Evolutionary conservation across 2,797 vertebrate species (phyloP), one percentile per base, ranked within the genome.

Genomic region (Pipistrellus nathusii): DNA sequence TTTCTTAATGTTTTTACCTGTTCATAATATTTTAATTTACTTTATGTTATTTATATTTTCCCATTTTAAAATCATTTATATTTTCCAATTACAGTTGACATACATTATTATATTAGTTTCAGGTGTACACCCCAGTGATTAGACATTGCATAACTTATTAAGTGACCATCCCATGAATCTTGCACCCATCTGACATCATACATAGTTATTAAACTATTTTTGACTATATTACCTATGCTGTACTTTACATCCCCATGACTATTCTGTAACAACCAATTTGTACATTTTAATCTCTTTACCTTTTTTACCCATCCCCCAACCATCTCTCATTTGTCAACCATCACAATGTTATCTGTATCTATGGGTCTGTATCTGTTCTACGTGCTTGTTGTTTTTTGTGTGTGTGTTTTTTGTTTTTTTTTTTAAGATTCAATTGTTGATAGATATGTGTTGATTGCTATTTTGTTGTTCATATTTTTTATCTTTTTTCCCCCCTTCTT

Each of bases 1-100:
- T 41, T 55, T 83, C 72, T 48, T 51, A 25, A 41, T 51, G 85
- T 73, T 46, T 94, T 71, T 41, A 78, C 23, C n/a, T 83, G 10
- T 25, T 88, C 41, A n/a, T 78, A 44, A 78, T 64, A 72, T 81
- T 92, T 93, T 93, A 38, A 38, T 89, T 94, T 88, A 81, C 76
- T 92, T 94, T 94, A 51, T 68, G 17, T n/a, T 18, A 51, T 51
- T 75, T 75, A 75, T 75, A 51, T 21, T 51, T 76, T 53, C 14
- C 75, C n/a, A 35, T 53, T 77, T 53, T 53, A 23, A 77, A 53
- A 77, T 35, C 11, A 53, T 35, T 53, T 35, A 32, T 77, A 77
- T 77, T 53, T 77, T 77, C n/a, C 48, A 77, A 35, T 77, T 53
- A 77, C 20, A 53, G 75, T 77, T 53, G 48, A 77, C 75, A 76